Base-by-base conservation (phyloP, 2,797 vertebrate species). In the Siniperca undulata region DNA sequence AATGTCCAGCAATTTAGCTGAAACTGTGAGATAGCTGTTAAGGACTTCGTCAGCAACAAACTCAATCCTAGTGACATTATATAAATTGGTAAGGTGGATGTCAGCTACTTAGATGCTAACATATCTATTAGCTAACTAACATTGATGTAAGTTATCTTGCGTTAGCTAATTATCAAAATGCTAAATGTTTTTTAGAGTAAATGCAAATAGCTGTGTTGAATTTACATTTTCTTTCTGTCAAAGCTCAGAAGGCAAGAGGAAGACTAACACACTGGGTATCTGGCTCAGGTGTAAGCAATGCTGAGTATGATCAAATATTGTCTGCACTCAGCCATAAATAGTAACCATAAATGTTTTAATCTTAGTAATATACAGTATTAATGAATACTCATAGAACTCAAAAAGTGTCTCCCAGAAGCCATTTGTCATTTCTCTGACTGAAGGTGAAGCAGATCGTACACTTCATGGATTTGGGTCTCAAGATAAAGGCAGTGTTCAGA, bases 401-500 rank as follows among this genome's bases (percentile, higher is more conserved):
- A 59, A 69, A 70, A 59, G 53, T n/a, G 30, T 75, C 52, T 85
- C 71, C 74, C 46, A 24, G 60, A 79, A 71, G 82, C 78, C 71
- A 71, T 64, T 71, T 85, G 71, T 90, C 61, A 86, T 86, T 78
- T 88, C 76, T 86, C 48, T 62, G 82, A 76, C 65, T 83, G 83
- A 87, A 73, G 73, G 78, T 82, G 68, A 80, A 88, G 74, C 50
- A 67, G 62, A 88, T 85, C 65, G 22, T 77, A 82, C 62, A 92
- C 83, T 89, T 85, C 66, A 76, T 89, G 85, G 83, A 89, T 87
- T 84, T 83, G 59, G 79, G 80, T 84, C 77, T 82, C 38, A 58
- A 87, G 86, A 93, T 93, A 87, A 92, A 93, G 84, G 83, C 86
- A 50, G 83, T 70, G 67, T 71, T 74, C 79, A 85, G 83, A 78